Evolutionary conservation across 1,140 invertebrate species (phyloP).

Genomic region (Chlorops oryzae): DNA sequence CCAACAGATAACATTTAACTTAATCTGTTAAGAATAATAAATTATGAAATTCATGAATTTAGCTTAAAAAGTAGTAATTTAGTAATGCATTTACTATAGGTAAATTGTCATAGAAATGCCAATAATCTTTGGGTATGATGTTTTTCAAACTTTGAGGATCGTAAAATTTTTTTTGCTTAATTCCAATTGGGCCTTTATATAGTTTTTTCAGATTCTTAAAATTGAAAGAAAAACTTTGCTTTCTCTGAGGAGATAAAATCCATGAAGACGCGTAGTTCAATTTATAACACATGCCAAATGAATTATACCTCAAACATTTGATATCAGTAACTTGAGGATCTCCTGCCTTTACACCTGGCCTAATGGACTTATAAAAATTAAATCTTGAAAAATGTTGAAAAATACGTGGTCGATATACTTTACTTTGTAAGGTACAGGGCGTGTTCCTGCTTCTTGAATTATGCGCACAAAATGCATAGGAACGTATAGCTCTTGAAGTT

Average conservation of each 20-base stretch:
- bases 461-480: constrained; percentile 6
- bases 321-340: constrained; percentile 13
- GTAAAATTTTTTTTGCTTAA: too few species aligned
- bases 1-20: too few species aligned
- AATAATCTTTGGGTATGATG: too few species aligned
- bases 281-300: background rate
- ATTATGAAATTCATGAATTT: too few species aligned
- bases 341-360: constrained; percentile 18
- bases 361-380: constrained; percentile 14
- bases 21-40: too few species aligned
- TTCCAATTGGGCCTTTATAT: too few species aligned
- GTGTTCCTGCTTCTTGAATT: constrained; percentile 13
- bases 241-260: background rate
- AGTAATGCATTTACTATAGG: too few species aligned
- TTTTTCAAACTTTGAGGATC: too few species aligned
- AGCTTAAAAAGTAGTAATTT: too few species aligned
- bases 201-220: too few species aligned
- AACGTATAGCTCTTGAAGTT: constrained; percentile 15
- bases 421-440: constrained; percentile 13
- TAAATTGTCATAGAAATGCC: too few species aligned
- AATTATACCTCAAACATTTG: constrained; percentile 2
- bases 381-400: constrained; percentile 1
- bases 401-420: constrained; percentile 13
- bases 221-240: background rate
- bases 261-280: background rate